Percentiles rank a stretch among this genome's conserved stretches.
Conservation (phyloP, 2,888 invertebrate species). For the Amphipoea lucens region DNA sequence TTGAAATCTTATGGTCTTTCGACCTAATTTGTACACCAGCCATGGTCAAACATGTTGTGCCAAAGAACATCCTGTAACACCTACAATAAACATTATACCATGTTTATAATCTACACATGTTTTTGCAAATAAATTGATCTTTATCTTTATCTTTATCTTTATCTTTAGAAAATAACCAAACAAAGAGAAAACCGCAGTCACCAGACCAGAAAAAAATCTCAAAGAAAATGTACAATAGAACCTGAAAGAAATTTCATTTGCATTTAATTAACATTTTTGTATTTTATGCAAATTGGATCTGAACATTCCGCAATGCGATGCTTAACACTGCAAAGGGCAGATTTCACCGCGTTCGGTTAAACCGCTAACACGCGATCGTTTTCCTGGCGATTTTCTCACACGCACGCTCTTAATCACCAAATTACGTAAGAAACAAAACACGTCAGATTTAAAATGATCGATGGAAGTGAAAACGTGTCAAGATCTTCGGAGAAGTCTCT, state of each 20-base stretch:
- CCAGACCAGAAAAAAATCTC: constrained; percentile 10
- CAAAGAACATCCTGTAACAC: no score
- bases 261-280: constrained; percentile 31
- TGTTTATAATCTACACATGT: no score
- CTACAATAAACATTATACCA: no score
- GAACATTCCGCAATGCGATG: constrained; percentile 55
- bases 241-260: constrained; percentile 35
- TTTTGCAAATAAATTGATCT: no score
- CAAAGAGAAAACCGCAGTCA: constrained; percentile 35
- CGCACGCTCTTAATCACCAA: constrained; percentile 54
- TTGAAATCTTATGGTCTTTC: no score
- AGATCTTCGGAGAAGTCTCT: constrained; percentile 34
- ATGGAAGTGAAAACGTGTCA: constrained; percentile 54
- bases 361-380: constrained; percentile 57
- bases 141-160: no score
- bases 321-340: constrained; percentile 59
- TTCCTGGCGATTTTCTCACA: constrained; percentile 61
- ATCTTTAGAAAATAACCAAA: constrained; percentile 4
- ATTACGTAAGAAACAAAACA: constrained; percentile 47
- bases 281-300: constrained; percentile 47
- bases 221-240: constrained; percentile 20
- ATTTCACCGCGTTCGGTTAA: constrained; percentile 57
- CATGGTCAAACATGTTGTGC: no score
- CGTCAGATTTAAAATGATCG: constrained; percentile 35
- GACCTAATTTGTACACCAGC: no score